Evolutionary conservation across 2,888 invertebrate species (phyloP), one percentile per base, ranked within the genome.

Genomic region (Helobdella robusta): DNA sequence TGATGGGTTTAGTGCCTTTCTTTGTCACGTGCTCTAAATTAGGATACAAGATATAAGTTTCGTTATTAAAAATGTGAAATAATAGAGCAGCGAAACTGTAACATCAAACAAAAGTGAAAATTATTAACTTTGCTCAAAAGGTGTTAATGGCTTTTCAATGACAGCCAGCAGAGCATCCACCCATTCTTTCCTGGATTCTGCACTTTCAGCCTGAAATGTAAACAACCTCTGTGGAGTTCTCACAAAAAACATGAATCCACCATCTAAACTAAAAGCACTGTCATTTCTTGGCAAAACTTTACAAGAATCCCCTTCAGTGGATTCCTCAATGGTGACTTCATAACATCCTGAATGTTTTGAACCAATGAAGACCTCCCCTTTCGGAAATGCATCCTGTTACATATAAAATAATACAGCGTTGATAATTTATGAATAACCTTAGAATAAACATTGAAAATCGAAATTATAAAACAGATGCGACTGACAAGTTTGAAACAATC

Each of bases 311-410:
- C 44, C n/a, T 1, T 59, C 36, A 8, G 18, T 4, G 6, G n/a
- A 8, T n/a, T 62, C 62, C 11, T 48, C n/a, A 5, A 44, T 23
- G 34, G 48, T 62, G 50, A 62, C 48, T 34, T 32, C 48, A 30
- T 62, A 62, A 2, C 32, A 18, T 11, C 46, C 50, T 1, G 18
- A 20, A n/a, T 62, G 50, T 15, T 32, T 48, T n/a, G 48, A 50
- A 18, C 62, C 62, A 23, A 62, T 62, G 62, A 62, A n/a, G 20
- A 62, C 48, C 30, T 62, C 62, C n/a, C 62, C 62, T 30, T n/a
- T 62, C 11, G 62, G 62, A 34, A 50, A 62, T 46, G 62, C 50
- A 34, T 62, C 62, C 62, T 62, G 50, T 11, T 30, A 15, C 18
- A 40, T 15, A 48, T 23, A 48, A 46, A 48, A 18, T 23, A n/a